Conservation (phyloP, 2,113 vertebrate species). For the Lamprologus callipterus region DNA sequence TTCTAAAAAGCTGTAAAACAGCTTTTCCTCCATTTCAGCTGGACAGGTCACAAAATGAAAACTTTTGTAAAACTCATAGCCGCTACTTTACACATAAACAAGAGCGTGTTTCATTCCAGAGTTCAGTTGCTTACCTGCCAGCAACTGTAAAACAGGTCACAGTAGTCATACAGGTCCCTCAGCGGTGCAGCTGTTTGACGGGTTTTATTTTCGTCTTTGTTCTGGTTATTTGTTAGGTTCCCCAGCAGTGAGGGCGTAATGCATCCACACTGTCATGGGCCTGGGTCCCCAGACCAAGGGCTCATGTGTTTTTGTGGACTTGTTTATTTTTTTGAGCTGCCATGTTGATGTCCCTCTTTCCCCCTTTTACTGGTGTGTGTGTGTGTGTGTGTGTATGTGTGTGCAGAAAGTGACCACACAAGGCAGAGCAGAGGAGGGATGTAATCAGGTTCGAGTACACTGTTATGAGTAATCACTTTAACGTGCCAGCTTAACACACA, state of each 20-base stretch:
- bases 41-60: background rate
- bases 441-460: background rate
- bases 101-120: accelerated
- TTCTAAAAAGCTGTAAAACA: background rate
- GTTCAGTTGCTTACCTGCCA: background rate
- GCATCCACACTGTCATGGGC: background rate
- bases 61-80: background rate
- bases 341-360: background rate
- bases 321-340: background rate
- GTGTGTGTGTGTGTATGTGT: background rate
- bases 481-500: background rate
- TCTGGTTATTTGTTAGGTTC: background rate
- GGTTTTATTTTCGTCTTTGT: background rate
- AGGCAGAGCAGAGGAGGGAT: background rate
- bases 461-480: background rate
- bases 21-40: background rate
- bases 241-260: background rate
- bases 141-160: background rate
- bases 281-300: background rate
- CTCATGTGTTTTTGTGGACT: background rate
- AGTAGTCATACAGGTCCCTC: background rate
- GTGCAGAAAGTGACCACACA: background rate
- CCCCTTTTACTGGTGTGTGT: background rate
- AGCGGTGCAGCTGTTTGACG: background rate
- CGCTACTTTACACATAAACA: accelerated